Conservation (phyloP, 2,797 vertebrate species). For the Rallus crepitans region DNA sequence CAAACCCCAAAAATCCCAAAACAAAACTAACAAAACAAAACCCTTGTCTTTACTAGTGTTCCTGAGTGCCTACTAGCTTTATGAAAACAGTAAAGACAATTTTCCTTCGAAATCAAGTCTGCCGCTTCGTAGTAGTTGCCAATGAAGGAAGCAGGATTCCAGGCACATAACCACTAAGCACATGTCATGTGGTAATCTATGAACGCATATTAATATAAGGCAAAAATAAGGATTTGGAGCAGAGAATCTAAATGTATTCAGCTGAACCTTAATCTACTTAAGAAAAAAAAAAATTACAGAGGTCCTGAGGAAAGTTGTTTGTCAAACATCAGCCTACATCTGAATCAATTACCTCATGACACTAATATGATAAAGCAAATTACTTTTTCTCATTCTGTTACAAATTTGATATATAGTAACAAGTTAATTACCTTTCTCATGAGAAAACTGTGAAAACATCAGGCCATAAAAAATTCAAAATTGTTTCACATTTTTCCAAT, state of each 20-base stretch:
- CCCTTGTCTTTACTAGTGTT: not conserved
- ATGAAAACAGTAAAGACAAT: not conserved
- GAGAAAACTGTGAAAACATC: not conserved
- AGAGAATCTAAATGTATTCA: not conserved
- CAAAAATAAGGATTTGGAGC: not conserved
- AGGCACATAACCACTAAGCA: not conserved
- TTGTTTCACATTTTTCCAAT: not conserved
- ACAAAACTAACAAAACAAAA: not conserved
- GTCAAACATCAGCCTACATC: not conserved
- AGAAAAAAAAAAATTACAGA: not conserved
- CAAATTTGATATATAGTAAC: not conserved
- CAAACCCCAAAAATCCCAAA: too few relatives aligned
- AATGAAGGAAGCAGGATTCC: not conserved
- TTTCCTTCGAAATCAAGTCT: not conserved
- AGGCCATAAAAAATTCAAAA: not conserved
- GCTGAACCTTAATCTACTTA: not conserved
- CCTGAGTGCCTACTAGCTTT: not conserved
- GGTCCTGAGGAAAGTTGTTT: constrained; percentile 2
- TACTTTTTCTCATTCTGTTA: not conserved
- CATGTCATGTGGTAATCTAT: not conserved
- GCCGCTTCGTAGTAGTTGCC: not conserved
- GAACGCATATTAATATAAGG: not conserved
- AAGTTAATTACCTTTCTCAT: not conserved
- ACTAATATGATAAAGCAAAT: not conserved
- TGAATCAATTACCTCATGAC: not conserved